Conservation (phyloP, 1,140 invertebrate genomes). For the Drosophila sulfurigaster region DNA sequence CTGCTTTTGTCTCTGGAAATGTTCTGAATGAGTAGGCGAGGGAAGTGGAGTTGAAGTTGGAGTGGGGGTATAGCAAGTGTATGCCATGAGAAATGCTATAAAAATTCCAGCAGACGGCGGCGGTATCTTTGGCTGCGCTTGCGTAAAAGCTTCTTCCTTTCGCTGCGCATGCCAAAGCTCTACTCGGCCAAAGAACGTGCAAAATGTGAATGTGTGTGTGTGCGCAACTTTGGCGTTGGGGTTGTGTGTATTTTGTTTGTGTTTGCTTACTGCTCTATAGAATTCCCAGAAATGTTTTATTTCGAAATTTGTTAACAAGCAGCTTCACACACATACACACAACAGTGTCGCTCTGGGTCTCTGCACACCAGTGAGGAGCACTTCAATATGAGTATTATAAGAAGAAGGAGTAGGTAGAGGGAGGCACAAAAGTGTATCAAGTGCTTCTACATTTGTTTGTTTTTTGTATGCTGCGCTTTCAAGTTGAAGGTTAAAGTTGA, state of each 20-base stretch:
- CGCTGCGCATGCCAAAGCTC: conserved; percentile 67
- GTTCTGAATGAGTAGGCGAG: conserved; percentile 11
- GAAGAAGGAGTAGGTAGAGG: conserved; percentile 11
- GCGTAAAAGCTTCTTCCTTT: conserved; percentile 69
- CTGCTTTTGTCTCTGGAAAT: conserved; percentile 39
- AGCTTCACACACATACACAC: conserved; percentile 42
- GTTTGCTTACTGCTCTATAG: conserved; percentile 50
- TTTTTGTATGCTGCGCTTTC: conserved; percentile 46
- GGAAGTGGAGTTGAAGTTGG: neutral
- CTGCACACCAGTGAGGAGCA: conserved; percentile 5
- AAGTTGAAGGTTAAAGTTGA: conserved; percentile 82
- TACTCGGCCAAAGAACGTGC: conserved; percentile 8
- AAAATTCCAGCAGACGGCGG: conserved; percentile 61
- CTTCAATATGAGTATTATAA: neutral
- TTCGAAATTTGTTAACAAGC: conserved; percentile 79
- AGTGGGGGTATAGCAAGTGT: conserved; percentile 43
- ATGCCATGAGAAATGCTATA: conserved; percentile 72
- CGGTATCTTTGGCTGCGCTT: conserved; percentile 58
- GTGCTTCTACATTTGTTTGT: conserved; percentile 58
- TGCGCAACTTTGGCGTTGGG: conserved; percentile 1
- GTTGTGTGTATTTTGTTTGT: conserved; percentile 64
- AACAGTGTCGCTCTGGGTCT: conserved; percentile 2
- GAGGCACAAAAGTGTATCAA: conserved; percentile 68
- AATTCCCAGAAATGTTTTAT: conserved; percentile 79
- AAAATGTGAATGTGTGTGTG: neutral